A percentile compares a stretch with the other conserved stretches of the same genome.
These are phyloP conservation scores for Anguilla anguilla DNA, from an alignment of 2,797 vertebrate genomes.

Conservation along the genomic window DNA sequence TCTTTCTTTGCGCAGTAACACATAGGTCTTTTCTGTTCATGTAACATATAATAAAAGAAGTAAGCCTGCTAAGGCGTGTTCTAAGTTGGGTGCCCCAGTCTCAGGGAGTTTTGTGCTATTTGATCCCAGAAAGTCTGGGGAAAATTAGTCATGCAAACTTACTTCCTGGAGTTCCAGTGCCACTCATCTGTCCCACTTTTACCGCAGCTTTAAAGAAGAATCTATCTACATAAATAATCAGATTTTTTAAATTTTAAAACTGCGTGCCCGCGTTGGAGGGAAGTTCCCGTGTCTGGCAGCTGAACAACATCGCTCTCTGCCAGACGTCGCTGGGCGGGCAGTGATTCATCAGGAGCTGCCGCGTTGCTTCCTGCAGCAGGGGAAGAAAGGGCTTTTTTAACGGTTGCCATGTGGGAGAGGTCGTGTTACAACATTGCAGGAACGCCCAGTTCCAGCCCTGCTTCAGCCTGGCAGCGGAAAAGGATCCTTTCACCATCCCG, in stretches of 20 bases:
- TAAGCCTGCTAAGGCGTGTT: not conserved
- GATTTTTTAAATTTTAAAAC: not conserved
- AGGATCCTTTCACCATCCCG: not conserved
- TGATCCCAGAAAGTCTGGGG: not conserved
- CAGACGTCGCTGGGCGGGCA: constrained; percentile 26
- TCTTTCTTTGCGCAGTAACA: not conserved
- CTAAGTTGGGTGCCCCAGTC: not conserved
- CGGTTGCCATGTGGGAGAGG: constrained; percentile 59
- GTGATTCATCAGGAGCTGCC: constrained; percentile 58
- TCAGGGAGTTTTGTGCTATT: not conserved
- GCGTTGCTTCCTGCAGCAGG: constrained; percentile 50
- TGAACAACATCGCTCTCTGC: constrained; percentile 29
- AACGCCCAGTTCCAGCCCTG: not conserved
- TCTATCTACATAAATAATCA: not conserved
- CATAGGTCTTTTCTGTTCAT: not conserved
- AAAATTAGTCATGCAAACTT: constrained; percentile 48
- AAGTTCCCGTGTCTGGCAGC: not conserved
- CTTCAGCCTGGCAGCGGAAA: not conserved
- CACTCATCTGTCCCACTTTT: constrained; percentile 29
- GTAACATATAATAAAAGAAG: not conserved
- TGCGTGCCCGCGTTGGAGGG: not conserved
- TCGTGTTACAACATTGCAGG: constrained; percentile 31
- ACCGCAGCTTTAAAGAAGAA: not conserved
- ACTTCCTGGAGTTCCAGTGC: constrained; percentile 43
- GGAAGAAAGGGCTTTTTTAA: constrained; percentile 45